phyloP scores from a whole-genome alignment of 2,888 invertebrate species.

The Antheraea yamamai region DNA sequence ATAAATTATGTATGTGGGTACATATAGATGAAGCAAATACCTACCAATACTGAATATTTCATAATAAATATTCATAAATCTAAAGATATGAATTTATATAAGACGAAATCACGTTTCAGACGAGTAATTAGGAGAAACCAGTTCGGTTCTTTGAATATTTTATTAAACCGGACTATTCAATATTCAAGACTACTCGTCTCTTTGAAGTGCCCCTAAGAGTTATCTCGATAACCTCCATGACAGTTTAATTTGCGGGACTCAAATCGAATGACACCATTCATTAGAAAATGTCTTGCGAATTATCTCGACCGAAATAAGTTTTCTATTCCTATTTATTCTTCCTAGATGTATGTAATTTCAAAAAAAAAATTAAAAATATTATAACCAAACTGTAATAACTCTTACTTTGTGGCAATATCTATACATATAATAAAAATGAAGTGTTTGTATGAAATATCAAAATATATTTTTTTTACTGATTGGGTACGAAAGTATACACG shows the following conservation, averaged over 20 bases:
- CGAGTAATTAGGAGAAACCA: slow-evolving; percentile 53
- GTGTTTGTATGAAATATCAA: too few relatives aligned
- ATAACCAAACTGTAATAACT: too few relatives aligned
- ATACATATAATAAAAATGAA: too few relatives aligned
- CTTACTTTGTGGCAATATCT: too few relatives aligned
- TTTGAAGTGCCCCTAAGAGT: slow-evolving; percentile 53
- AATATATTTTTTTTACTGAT: too few relatives aligned
- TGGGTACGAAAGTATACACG: too few relatives aligned
- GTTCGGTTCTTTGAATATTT: slow-evolving; percentile 68
- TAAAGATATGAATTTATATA: slow-evolving; percentile 42
- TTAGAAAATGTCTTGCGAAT: slow-evolving; percentile 5
- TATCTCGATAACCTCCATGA: slow-evolving; percentile 60
- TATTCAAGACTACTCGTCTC: slow-evolving; percentile 62
- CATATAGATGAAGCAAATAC: not conserved
- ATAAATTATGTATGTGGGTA: not conserved
- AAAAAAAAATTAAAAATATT: not conserved
- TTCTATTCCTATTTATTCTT: not conserved
- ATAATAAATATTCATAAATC: not conserved
- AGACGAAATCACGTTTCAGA: slow-evolving; percentile 47
- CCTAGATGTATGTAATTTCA: not conserved
- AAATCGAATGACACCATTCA: slow-evolving; percentile 45
- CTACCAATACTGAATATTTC: slow-evolving; percentile 2
- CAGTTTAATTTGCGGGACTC: slow-evolving; percentile 64
- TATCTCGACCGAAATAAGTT: slow-evolving; percentile 6
- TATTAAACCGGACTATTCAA: slow-evolving; percentile 67